These are phyloP conservation scores for Salminus brasiliensis DNA, from an alignment of 2,113 vertebrate species.

Conservation along the genomic window DNA sequence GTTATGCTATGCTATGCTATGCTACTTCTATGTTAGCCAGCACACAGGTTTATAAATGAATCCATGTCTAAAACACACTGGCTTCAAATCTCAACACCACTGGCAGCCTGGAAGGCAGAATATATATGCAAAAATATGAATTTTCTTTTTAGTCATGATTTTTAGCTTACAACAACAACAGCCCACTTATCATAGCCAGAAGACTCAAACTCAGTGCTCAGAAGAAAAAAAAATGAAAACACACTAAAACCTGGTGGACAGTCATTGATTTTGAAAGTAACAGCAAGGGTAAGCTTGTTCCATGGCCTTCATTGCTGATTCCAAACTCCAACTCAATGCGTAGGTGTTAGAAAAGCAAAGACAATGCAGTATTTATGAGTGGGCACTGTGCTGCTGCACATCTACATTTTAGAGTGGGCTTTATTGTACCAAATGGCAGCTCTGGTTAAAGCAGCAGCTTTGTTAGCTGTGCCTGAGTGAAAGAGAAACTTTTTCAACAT, in stretches of 20 bases:
- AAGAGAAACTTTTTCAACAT: neutral
- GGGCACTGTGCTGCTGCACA: slow-evolving; percentile 7
- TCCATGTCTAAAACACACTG: too few species aligned
- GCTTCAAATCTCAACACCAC: too few species aligned
- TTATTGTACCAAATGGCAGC: neutral
- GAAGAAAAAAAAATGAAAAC: slow-evolving; percentile 6
- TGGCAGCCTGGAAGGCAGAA: neutral
- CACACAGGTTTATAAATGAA: too few species aligned
- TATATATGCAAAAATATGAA: neutral
- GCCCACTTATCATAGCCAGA: neutral
- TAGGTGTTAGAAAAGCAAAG: slow-evolving; percentile 34
- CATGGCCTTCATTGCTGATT: neutral
- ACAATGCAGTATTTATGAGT: slow-evolving; percentile 11
- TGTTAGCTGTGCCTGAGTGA: neutral
- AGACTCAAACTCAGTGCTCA: neutral
- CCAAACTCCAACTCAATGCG: slow-evolving; percentile 5
- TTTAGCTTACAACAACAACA: neutral
- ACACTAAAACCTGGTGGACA: neutral
- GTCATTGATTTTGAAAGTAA: neutral
- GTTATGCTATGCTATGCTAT: too few species aligned
- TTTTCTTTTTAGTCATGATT: neutral
- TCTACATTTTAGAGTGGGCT: slow-evolving; percentile 4
- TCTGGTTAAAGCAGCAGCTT: neutral
- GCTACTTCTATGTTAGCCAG: too few species aligned
- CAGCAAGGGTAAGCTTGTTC: neutral